phyloP scores from a whole-genome alignment of 1,140 invertebrate species.

The Hypsibius dujardini region DNA sequence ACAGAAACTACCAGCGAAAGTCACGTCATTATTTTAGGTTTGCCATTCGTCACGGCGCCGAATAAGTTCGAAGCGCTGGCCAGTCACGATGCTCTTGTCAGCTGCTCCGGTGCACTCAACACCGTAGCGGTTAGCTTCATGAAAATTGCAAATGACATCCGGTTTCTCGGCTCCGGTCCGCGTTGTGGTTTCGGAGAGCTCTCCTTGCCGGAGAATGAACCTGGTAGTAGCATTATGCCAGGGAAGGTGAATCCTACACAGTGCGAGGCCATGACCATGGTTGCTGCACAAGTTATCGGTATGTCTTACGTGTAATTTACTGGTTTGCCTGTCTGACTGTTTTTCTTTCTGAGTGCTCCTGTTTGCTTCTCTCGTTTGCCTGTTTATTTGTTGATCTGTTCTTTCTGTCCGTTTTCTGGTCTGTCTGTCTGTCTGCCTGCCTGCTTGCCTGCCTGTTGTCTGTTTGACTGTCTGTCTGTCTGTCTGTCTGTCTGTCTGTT shows the following conservation, averaged over 20 bases:
- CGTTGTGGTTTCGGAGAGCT: slow-evolving; percentile 92
- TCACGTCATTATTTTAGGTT: slow-evolving; percentile 31
- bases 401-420: too few relatives aligned
- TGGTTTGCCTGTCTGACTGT: too few relatives aligned
- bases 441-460: too few relatives aligned
- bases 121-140: slow-evolving; percentile 78
- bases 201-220: slow-evolving; percentile 88
- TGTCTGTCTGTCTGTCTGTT: too few relatives aligned
- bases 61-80: slow-evolving; percentile 98
- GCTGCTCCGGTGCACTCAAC: slow-evolving; percentile 85
- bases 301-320: too few relatives aligned
- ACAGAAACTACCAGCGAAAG: slow-evolving; percentile 12
- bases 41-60: slow-evolving; percentile 77
- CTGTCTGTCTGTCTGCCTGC: too few relatives aligned
- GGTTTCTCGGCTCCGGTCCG: slow-evolving; percentile 85
- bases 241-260: slow-evolving; percentile 97
- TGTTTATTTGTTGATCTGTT: too few relatives aligned
- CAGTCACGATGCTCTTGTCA: slow-evolving; percentile 79
- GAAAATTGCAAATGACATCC: slow-evolving; percentile 96
- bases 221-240: slow-evolving; percentile 97
- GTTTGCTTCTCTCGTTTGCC: too few relatives aligned
- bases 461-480: too few relatives aligned
- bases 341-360: too few relatives aligned
- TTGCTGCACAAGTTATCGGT: slow-evolving; percentile 88
- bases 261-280: slow-evolving; percentile 95